Percentiles rank a stretch among this genome's conserved stretches.
These are phyloP conservation scores for Acronicta aceris DNA, from an alignment of 2,888 invertebrate genomes.

Conservation along the genomic window DNA sequence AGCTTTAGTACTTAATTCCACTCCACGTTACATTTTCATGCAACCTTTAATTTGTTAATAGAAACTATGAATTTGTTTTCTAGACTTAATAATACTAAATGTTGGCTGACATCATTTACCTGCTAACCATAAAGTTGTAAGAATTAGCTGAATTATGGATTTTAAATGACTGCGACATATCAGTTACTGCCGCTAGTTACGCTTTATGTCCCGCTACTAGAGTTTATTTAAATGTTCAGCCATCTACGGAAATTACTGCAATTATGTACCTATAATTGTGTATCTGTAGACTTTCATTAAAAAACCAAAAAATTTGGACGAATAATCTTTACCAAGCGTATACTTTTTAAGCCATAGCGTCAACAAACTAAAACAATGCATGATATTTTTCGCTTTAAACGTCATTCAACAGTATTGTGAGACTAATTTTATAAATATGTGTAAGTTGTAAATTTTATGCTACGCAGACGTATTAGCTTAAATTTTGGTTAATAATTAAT, in stretches of 20 bases:
- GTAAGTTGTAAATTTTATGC: not conserved
- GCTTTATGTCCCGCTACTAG: conserved; percentile 50
- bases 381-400: not conserved
- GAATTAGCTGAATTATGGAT: conserved; percentile 47
- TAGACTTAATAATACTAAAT: conserved; percentile 32
- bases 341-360: conserved; percentile 10
- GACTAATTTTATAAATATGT: not conserved
- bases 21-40: not conserved
- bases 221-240: conserved; percentile 50
- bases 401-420: conserved; percentile 11
- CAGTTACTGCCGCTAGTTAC: conserved; percentile 53
- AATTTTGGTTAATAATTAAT: too few species aligned
- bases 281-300: conserved; percentile 37
- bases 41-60: not conserved
- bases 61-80: conserved; percentile 12
- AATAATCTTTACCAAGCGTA: conserved; percentile 6
- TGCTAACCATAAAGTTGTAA: conserved; percentile 28
- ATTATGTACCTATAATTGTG: conserved; percentile 44
- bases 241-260: conserved; percentile 46
- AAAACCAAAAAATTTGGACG: conserved; percentile 18
- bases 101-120: conserved; percentile 43
- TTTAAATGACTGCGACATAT: conserved; percentile 53
- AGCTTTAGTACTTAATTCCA: conserved; percentile 6
- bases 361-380: conserved; percentile 31
- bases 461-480: too few species aligned